Conservation (phyloP, 1,140 invertebrate species). For the Trachymyrmex cornetzi region DNA sequence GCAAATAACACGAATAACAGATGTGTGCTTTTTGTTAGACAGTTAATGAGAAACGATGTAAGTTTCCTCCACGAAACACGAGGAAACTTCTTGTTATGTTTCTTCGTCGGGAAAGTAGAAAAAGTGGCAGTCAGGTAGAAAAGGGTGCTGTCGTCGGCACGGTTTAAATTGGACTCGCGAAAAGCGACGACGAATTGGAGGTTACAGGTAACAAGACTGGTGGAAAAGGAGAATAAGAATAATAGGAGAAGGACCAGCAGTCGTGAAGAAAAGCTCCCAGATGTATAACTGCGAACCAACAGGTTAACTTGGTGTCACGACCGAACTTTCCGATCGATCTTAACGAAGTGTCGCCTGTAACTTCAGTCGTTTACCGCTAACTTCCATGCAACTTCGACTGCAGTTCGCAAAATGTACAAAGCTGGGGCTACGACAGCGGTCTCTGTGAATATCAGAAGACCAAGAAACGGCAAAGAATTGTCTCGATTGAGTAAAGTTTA, state of each 20-base stretch:
- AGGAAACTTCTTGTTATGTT: constrained; percentile 31
- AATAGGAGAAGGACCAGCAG: not conserved
- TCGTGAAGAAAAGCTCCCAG: constrained; percentile 34
- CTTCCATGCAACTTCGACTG: constrained; percentile 26
- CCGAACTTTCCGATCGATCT: constrained; percentile 64
- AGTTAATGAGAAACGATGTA: constrained; percentile 49
- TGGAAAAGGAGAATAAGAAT: constrained; percentile 13
- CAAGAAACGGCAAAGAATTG: constrained; percentile 34
- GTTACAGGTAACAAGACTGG: constrained; percentile 66
- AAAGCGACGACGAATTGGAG: constrained; percentile 56
- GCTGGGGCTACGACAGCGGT: not conserved
- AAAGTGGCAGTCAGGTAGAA: constrained; percentile 33
- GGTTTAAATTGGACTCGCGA: constrained; percentile 65
- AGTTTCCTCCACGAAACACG: constrained; percentile 27
- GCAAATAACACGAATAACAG: not conserved
- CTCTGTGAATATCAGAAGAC: constrained; percentile 16
- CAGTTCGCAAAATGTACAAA: constrained; percentile 10
- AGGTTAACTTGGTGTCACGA: constrained; percentile 47
- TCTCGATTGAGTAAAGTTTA: constrained; percentile 39
- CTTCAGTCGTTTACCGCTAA: constrained; percentile 56
- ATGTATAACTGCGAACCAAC: constrained; percentile 52
- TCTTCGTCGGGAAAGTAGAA: constrained; percentile 25
- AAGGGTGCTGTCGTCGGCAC: constrained; percentile 34
- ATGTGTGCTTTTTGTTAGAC: not conserved
- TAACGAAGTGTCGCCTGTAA: constrained; percentile 65